Conservation (phyloP, 2,888 invertebrate species). For the Noctua fimbriata region DNA sequence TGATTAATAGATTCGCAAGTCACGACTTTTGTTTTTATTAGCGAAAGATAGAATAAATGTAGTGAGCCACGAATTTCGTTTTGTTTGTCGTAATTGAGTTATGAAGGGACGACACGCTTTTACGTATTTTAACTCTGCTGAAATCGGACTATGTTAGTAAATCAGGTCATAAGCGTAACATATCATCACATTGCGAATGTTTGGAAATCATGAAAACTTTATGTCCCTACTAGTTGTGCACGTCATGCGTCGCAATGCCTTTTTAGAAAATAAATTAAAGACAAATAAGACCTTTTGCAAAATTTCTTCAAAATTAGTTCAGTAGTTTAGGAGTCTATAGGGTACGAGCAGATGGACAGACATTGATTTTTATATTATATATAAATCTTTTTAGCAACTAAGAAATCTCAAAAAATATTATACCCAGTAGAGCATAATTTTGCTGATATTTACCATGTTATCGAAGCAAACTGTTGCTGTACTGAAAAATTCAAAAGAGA, state of each 20-base stretch:
- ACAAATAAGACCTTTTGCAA: not conserved
- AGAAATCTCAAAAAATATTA: too few species aligned
- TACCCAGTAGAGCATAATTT: not conserved
- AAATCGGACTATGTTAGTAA: not conserved
- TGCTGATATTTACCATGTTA: not conserved
- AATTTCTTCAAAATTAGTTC: not conserved
- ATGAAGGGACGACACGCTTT: not conserved
- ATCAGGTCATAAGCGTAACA: not conserved
- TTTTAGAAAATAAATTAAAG: not conserved
- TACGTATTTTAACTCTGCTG: not conserved
- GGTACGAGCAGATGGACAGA: too few species aligned
- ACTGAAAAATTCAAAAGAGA: not conserved
- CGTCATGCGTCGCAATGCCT: not conserved
- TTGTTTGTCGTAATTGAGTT: slow-evolving; percentile 9
- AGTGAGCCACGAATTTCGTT: not conserved
- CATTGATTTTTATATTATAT: too few species aligned
- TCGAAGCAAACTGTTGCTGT: not conserved
- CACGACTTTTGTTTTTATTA: slow-evolving; percentile 29
- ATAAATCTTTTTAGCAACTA: too few species aligned
- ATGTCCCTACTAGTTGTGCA: not conserved
- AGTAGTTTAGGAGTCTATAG: too few species aligned
- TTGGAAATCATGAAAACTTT: not conserved
- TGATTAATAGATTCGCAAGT: slow-evolving; percentile 44
- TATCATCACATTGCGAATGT: not conserved
- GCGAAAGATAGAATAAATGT: slow-evolving; percentile 13